Conservation (phyloP, 2,797 vertebrate species). For the Gorsachius magnificus region DNA sequence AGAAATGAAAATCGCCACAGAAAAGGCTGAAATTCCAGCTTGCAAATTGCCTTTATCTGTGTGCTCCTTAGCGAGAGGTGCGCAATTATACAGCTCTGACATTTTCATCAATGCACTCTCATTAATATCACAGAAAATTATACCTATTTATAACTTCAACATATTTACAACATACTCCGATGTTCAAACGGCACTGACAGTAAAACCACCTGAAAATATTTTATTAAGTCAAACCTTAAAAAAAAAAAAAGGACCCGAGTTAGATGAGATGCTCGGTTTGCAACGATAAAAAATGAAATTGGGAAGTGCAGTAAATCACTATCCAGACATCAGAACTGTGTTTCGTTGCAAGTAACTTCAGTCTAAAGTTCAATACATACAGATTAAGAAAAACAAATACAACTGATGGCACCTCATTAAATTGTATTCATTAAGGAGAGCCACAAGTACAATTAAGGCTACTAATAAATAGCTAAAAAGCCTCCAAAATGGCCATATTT, state of each 20-base stretch:
- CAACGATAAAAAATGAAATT: neutral
- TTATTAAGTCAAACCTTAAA: constrained; percentile 5
- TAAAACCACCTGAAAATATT: constrained; percentile 23
- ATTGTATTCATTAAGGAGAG: neutral
- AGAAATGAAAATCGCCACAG: neutral
- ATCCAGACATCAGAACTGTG: neutral
- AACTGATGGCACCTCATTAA: neutral
- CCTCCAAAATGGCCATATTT: neutral
- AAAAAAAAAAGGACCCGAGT: neutral
- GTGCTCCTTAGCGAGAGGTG: constrained; percentile 21
- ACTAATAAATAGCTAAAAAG: neutral
- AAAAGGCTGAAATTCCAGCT: constrained; percentile 25
- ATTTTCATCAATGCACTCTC: constrained; percentile 60
- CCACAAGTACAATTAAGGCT: neutral
- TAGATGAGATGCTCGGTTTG: neutral
- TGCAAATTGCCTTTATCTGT: constrained; percentile 13
- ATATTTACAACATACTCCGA: constrained; percentile 47
- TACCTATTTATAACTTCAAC: constrained; percentile 54
- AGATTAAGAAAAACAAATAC: neutral
- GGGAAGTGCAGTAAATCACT: neutral
- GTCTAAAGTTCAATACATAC: neutral
- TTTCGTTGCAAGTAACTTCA: neutral
- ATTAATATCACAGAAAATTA: constrained; percentile 62
- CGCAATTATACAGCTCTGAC: constrained; percentile 56
- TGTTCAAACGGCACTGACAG: neutral